phyloP scores from a whole-genome alignment of 1,140 invertebrate genomes.

The Eurosta solidaginis region DNA sequence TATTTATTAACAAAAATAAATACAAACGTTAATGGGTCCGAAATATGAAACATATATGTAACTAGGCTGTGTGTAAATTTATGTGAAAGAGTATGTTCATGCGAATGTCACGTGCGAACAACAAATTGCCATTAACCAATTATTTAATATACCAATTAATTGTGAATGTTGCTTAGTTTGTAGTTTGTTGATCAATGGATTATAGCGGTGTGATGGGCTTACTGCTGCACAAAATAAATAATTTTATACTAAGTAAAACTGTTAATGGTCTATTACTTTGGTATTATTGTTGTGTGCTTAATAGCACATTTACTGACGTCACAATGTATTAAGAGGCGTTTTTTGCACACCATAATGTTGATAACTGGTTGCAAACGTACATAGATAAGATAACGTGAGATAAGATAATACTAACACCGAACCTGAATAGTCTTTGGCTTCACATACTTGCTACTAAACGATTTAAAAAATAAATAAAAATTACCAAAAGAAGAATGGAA shows the following conservation, averaged over 20 bases:
- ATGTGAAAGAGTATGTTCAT: neutral
- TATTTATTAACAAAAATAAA: neutral
- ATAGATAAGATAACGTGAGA: too few relatives aligned
- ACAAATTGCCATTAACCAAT: slow-evolving; percentile 1
- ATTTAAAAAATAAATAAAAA: too few relatives aligned
- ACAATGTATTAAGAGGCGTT: neutral
- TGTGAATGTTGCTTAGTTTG: neutral
- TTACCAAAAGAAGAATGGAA: too few relatives aligned
- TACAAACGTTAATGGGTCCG: neutral
- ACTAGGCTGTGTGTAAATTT: neutral
- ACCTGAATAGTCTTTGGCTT: too few relatives aligned
- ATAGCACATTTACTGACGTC: neutral
- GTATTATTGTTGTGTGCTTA: neutral
- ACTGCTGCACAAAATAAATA: neutral
- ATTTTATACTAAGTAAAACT: neutral
- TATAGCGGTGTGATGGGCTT: neutral
- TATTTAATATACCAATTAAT: neutral
- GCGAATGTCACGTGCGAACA: neutral
- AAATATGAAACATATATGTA: neutral
- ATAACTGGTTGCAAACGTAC: neutral
- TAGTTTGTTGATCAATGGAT: too few relatives aligned
- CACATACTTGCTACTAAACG: too few relatives aligned
- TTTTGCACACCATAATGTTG: neutral
- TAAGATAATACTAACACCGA: too few relatives aligned
- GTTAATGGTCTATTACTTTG: neutral